Conservation (phyloP, 1,140 invertebrate genomes). For the Drosophila ercepeae region DNA sequence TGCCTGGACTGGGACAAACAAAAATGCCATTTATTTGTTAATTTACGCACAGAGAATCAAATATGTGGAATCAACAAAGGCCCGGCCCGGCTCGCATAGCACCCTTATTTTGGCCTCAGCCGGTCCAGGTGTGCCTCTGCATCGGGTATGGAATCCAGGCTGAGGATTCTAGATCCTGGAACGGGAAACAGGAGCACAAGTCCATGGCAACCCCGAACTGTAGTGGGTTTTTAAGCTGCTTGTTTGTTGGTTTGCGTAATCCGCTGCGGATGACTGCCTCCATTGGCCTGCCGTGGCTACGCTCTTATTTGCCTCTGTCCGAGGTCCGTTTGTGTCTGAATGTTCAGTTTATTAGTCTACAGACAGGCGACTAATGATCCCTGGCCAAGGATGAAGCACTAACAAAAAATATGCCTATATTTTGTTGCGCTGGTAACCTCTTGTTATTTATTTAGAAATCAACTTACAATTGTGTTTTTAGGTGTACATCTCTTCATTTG, state of each 20-base stretch:
- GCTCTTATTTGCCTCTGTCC: constrained; percentile 4
- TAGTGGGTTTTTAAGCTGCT: constrained; percentile 71
- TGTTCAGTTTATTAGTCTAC: constrained; percentile 71
- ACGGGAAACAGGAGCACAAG: neutral
- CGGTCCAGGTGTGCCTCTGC: constrained; percentile 33
- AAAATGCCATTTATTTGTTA: constrained; percentile 81
- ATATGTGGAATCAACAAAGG: constrained; percentile 72
- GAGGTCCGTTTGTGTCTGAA: constrained; percentile 17
- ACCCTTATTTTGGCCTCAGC: neutral
- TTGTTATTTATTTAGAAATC: too few relatives aligned
- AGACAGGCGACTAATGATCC: constrained; percentile 65
- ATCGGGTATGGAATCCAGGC: neutral
- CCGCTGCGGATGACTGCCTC: constrained; percentile 54
- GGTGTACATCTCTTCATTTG: constrained; percentile 44
- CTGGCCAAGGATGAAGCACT: constrained; percentile 49
- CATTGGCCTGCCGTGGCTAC: constrained; percentile 46
- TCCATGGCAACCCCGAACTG: constrained; percentile 52
- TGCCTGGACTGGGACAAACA: constrained; percentile 25
- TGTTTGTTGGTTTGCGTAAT: constrained; percentile 80
- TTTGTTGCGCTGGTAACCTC: too few relatives aligned
- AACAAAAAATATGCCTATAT: neutral
- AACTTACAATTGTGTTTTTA: too few relatives aligned
- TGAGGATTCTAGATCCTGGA: neutral
- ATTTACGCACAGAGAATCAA: constrained; percentile 77
- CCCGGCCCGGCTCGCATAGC: constrained; percentile 5